A percentile compares a stretch with the other conserved stretches of the same genome.
These are phyloP conservation scores for Chromis chromis DNA, from an alignment of 2,797 vertebrate species.

Conservation along the genomic window DNA sequence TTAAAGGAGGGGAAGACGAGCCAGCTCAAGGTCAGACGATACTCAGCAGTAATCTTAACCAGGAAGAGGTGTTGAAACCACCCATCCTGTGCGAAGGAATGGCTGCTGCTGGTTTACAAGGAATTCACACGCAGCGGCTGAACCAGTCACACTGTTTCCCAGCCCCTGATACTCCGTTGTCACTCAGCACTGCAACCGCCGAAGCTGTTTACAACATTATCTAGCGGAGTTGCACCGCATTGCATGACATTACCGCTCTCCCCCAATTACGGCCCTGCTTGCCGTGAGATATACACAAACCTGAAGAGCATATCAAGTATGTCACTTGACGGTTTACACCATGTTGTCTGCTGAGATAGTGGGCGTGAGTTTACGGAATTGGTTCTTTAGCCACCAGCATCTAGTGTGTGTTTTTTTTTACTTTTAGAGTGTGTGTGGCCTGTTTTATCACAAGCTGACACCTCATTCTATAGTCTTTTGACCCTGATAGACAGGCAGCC, in stretches of 20 bases:
- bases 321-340: constrained; percentile 45
- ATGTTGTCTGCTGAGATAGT: constrained; percentile 28
- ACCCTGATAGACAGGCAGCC: constrained; percentile 47
- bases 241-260: constrained; percentile 43
- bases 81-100: constrained; percentile 77
- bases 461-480: constrained; percentile 54
- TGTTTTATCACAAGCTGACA: constrained; percentile 58
- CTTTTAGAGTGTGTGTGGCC: constrained; percentile 40
- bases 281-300: constrained; percentile 25
- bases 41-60: constrained; percentile 70
- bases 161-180: constrained; percentile 40
- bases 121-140: constrained; percentile 57
- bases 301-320: constrained; percentile 50
- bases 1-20: constrained; percentile 56
- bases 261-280: constrained; percentile 22
- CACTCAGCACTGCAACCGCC: constrained; percentile 22
- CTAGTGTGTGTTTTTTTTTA: constrained; percentile 17
- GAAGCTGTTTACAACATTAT: constrained; percentile 35
- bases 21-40: constrained; percentile 69
- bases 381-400: constrained; percentile 21
- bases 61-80: constrained; percentile 79
- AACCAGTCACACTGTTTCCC: constrained; percentile 28
- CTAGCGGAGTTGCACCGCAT: constrained; percentile 25
- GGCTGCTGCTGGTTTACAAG: constrained; percentile 57
- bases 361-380: constrained; percentile 47